Conservation (phyloP, 2,797 vertebrate species). For the Rhadinocentrus ornatus region DNA sequence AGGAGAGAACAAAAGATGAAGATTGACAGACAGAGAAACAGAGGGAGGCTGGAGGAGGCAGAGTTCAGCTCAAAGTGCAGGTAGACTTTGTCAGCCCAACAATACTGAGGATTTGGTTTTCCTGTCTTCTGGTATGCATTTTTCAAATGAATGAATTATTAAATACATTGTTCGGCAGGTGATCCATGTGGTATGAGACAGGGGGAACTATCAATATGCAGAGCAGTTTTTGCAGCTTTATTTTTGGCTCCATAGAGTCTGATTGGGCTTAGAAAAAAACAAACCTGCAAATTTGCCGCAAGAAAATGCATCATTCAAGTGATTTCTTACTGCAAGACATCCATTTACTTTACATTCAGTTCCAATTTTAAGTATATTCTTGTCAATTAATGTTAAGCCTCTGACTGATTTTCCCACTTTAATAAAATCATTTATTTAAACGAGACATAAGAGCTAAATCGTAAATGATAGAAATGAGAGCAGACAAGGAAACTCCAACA, state of each 20-base stretch:
- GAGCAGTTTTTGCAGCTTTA: neutral
- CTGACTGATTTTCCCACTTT: neutral
- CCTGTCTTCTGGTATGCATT: slow-evolving; percentile 23
- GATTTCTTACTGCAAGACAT: neutral
- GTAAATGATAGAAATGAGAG: slow-evolving; percentile 17
- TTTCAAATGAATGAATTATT: slow-evolving; percentile 45
- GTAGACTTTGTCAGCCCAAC: slow-evolving; percentile 45
- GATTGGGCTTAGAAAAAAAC: slow-evolving; percentile 20
- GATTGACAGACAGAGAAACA: slow-evolving; percentile 46
- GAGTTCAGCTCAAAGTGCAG: slow-evolving; percentile 45
- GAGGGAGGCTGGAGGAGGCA: slow-evolving; percentile 48
- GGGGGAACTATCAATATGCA: slow-evolving; percentile 10
- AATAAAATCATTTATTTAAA: slow-evolving; percentile 26
- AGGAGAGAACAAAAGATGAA: slow-evolving; percentile 20
- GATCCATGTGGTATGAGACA: slow-evolving; percentile 7
- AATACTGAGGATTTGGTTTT: slow-evolving; percentile 16
- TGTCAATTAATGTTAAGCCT: neutral
- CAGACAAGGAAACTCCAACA: slow-evolving; percentile 12
- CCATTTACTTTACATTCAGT: neutral
- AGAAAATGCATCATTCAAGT: slow-evolving; percentile 20
- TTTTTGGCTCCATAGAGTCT: slow-evolving; percentile 4
- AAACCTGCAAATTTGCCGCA: slow-evolving; percentile 16
- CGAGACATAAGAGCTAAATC: slow-evolving; percentile 1
- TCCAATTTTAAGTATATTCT: slow-evolving; percentile 4
- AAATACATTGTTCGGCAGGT: slow-evolving; percentile 24